A percentile compares a stretch with the other conserved stretches of the same genome.
These are phyloP conservation scores for Drosophila trapezifrons DNA, from an alignment of 1,140 invertebrate genomes.

Conservation along the genomic window DNA sequence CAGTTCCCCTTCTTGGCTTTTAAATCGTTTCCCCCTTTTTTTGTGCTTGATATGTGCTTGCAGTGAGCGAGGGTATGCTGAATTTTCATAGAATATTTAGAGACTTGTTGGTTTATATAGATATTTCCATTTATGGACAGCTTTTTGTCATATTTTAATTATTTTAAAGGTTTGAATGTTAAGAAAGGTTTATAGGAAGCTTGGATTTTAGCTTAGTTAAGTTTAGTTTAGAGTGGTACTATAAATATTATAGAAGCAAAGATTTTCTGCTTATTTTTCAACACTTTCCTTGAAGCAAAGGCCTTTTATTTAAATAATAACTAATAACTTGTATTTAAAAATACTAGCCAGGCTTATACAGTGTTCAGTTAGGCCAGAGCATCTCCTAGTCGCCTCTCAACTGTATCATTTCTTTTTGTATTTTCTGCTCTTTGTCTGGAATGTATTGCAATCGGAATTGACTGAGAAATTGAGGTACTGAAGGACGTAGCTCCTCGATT, in stretches of 20 bases:
- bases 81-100: too few relatives aligned
- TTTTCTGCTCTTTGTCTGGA: slow-evolving; percentile 20
- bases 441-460: slow-evolving; percentile 58
- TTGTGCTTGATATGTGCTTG: neutral
- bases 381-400: neutral
- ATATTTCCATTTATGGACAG: too few relatives aligned
- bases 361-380: too few relatives aligned
- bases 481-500: slow-evolving; percentile 30
- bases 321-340: neutral
- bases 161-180: neutral
- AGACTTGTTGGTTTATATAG: too few relatives aligned
- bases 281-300: neutral
- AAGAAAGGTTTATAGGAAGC: neutral
- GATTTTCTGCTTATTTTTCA: neutral
- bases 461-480: slow-evolving; percentile 41
- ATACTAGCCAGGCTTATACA: too few relatives aligned
- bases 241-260: neutral
- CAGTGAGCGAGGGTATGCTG: neutral
- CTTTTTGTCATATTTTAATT: neutral
- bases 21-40: slow-evolving; percentile 42
- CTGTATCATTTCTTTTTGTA: neutral
- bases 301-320: neutral
- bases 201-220: neutral
- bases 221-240: neutral
- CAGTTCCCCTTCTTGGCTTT: slow-evolving; percentile 18